A percentile compares a stretch with the other conserved stretches of the same genome.
Evolutionary conservation across 1,140 invertebrate species (phyloP).

Genomic region (Papilio aristodemus): DNA sequence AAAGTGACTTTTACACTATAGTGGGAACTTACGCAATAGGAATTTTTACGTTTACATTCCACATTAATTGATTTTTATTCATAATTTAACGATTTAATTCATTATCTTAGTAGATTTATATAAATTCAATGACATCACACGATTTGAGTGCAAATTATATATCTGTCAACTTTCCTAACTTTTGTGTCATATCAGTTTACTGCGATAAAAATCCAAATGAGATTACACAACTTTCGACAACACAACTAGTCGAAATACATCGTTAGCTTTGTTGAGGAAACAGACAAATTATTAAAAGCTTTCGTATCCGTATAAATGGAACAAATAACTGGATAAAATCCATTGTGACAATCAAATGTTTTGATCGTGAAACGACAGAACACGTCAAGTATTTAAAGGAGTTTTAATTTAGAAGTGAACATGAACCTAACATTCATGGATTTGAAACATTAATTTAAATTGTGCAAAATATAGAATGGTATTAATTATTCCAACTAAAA

Average conservation of each 20-base stretch:
- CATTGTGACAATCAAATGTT: slow-evolving; percentile 12
- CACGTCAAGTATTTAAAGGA: neutral
- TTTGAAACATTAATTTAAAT: neutral
- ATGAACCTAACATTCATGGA: neutral
- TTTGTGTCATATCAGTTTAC: too few relatives aligned
- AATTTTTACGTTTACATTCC: neutral
- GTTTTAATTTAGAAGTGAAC: neutral
- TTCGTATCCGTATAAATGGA: slow-evolving; percentile 34
- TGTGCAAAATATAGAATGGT: too few relatives aligned
- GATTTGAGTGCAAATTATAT: too few relatives aligned
- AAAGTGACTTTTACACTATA: neutral
- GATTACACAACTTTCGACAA: too few relatives aligned
- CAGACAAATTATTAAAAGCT: slow-evolving; percentile 15
- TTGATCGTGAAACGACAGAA: slow-evolving; percentile 20
- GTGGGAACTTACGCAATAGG: neutral
- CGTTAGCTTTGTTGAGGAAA: too few relatives aligned
- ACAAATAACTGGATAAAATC: slow-evolving; percentile 37
- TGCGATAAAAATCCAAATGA: too few relatives aligned
- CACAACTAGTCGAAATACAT: too few relatives aligned
- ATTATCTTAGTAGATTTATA: too few relatives aligned
- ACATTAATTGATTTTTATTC: neutral
- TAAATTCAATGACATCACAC: too few relatives aligned
- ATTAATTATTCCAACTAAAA: too few relatives aligned
- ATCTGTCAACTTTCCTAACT: too few relatives aligned
- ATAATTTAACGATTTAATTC: too few relatives aligned